These are phyloP conservation scores for Tonatia bakeri DNA, from an alignment of 2,113 vertebrate genomes.

Conservation along the genomic window DNA sequence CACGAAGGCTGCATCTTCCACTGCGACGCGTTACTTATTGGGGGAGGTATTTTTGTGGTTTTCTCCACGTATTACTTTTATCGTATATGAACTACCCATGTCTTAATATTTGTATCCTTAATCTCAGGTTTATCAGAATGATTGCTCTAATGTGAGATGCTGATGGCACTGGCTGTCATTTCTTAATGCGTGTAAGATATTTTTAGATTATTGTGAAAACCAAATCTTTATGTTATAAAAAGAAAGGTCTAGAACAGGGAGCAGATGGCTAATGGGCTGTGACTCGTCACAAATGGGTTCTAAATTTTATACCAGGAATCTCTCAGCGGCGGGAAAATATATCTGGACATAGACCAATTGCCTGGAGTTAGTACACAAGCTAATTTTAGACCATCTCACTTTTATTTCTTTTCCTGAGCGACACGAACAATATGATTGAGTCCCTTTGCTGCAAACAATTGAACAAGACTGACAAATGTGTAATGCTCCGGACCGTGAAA, in stretches of 20 bases:
- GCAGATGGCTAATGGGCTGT: conserved; percentile 79
- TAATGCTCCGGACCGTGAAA: conserved; percentile 75
- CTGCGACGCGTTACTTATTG: neutral
- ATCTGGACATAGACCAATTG: conserved; percentile 67
- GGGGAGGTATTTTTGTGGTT: neutral
- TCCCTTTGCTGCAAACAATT: conserved; percentile 72
- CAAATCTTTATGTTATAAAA: conserved; percentile 72
- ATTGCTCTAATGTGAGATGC: neutral
- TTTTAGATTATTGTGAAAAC: conserved; percentile 73
- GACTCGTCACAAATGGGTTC: conserved; percentile 69
- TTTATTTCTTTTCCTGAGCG: conserved; percentile 10
- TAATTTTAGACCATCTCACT: conserved; percentile 69
- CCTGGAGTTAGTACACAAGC: conserved; percentile 64
- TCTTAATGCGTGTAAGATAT: conserved; percentile 49
- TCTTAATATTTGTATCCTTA: neutral
- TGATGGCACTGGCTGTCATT: conserved; percentile 44
- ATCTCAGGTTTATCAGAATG: neutral
- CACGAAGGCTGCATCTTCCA: neutral
- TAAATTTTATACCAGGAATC: conserved; percentile 70
- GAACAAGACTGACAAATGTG: conserved; percentile 74
- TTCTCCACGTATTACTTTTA: neutral
- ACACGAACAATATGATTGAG: conserved; percentile 60
- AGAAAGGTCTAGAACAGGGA: conserved; percentile 70
- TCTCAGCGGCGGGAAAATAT: conserved; percentile 71
- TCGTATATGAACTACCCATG: neutral